Base-by-base conservation (phyloP, 2,888 invertebrate species). In the Atrina japonica region DNA sequence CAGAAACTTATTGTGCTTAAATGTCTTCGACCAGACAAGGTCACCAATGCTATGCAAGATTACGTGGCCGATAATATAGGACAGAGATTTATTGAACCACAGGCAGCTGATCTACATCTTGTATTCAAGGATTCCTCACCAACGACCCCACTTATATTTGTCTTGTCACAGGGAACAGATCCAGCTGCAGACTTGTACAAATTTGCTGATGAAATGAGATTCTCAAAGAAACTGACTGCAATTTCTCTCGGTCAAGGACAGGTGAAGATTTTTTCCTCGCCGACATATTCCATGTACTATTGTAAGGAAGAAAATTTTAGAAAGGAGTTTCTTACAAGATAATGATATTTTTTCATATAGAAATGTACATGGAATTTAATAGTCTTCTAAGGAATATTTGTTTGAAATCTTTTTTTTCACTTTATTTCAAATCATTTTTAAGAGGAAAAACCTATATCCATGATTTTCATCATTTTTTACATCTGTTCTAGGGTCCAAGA, bases 221-320 rank as follows among this genome's bases (percentile, higher is more conserved):
- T 91, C 76, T 83, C 90, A 11, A 91, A 91, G 83, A 91, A 91
- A 75, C 93, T 97, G 84, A 94, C 93, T 85, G 94, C 95, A 75
- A 96, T 97, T 75, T 97, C 97, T 0, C 91, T 97, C 14, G 97
- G 97, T 0, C 96, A 97, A 88, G 97, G 96, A 0, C 97, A 97
- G 89, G 89, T 90, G 65, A 67, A 70, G 21, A 29, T n/a, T 14
- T 3, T 50, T 16, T n/a, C n/a, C n/a, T n/a, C n/a, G n/a, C n/a
- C n/a, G n/a, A n/a, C n/a, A n/a, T n/a, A n/a, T n/a, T n/a, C n/a
- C n/a, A n/a, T n/a, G n/a, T n/a, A n/a, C n/a, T n/a, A n/a, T n/a
- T n/a, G n/a, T n/a, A n/a, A n/a, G n/a, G n/a, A n/a, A n/a, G n/a
- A n/a, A n/a, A n/a, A n/a, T n/a, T n/a, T n/a, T n/a, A n/a, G n/a